phyloP scores from a whole-genome alignment of 2,888 invertebrate genomes.

The Drosophila paracracens region DNA sequence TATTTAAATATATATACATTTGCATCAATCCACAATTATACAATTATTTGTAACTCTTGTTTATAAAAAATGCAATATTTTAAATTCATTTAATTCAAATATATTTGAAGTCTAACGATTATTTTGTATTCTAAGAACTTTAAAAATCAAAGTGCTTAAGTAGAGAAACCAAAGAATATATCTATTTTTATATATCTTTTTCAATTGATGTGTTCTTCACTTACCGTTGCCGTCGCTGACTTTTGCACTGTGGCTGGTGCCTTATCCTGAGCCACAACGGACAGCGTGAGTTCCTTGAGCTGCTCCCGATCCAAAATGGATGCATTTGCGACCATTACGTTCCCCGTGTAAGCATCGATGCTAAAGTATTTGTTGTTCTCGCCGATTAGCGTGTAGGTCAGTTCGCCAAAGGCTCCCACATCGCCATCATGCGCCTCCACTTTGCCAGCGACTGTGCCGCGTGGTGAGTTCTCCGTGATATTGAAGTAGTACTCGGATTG shows the following conservation, averaged over 20 bases:
- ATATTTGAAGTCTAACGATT: neutral
- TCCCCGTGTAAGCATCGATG: conserved; percentile 90
- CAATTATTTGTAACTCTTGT: neutral
- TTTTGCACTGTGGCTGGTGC: conserved; percentile 90
- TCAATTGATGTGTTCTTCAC: conserved; percentile 14
- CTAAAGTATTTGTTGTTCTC: conserved; percentile 90
- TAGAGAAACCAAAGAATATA: neutral
- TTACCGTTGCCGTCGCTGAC: conserved; percentile 91
- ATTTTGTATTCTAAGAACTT: neutral
- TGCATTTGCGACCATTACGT: conserved; percentile 90
- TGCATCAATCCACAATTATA: neutral
- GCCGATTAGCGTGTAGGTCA: conserved; percentile 92
- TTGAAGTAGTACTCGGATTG: conserved; percentile 89
- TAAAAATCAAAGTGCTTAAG: neutral
- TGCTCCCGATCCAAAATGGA: conserved; percentile 92
- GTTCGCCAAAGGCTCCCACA: conserved; percentile 91
- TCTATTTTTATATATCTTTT: neutral
- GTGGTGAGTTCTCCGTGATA: conserved; percentile 91
- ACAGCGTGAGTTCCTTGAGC: conserved; percentile 89
- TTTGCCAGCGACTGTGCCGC: conserved; percentile 89
- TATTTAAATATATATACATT: neutral
- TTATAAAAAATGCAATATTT: neutral
- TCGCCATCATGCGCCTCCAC: conserved; percentile 92
- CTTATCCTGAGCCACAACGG: conserved; percentile 92
- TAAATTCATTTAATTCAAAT: neutral